Conservation (phyloP, 2,797 vertebrate genomes). For the Poeciliopsis infans region DNA sequence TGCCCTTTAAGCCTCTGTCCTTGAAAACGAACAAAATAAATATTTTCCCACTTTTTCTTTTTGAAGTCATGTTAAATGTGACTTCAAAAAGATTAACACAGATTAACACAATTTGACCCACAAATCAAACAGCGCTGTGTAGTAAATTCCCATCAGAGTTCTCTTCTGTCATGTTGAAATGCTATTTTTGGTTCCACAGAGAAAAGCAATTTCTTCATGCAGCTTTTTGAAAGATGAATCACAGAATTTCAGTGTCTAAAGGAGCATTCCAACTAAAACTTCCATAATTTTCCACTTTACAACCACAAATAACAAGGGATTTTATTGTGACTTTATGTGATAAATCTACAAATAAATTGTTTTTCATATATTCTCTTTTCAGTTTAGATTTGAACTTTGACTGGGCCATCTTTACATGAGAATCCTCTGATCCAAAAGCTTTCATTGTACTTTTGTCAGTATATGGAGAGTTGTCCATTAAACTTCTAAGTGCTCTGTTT, state of each 20-base stretch:
- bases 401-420: too few relatives aligned
- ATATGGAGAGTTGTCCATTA: too few relatives aligned
- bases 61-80: constrained; percentile 22
- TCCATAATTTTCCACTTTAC: background rate
- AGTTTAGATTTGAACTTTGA: too few relatives aligned
- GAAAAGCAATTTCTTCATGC: background rate
- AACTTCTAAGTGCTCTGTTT: too few relatives aligned
- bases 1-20: background rate
- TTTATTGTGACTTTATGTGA: background rate
- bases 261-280: background rate
- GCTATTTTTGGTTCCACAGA: background rate
- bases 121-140: constrained; percentile 18
- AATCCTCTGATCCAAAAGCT: too few relatives aligned
- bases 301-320: background rate
- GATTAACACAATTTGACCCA: constrained; percentile 6
- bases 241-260: background rate
- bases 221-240: background rate
- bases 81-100: background rate
- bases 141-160: background rate
- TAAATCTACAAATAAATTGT: background rate
- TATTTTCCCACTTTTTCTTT: constrained; percentile 34
- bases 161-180: background rate
- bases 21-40: constrained; percentile 9
- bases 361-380: too few relatives aligned
- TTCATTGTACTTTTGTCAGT: too few relatives aligned